Percentiles rank a stretch among this genome's conserved stretches.
Conservation (phyloP, 2,113 vertebrate genomes). For the Erythrolamprus reginae region DNA sequence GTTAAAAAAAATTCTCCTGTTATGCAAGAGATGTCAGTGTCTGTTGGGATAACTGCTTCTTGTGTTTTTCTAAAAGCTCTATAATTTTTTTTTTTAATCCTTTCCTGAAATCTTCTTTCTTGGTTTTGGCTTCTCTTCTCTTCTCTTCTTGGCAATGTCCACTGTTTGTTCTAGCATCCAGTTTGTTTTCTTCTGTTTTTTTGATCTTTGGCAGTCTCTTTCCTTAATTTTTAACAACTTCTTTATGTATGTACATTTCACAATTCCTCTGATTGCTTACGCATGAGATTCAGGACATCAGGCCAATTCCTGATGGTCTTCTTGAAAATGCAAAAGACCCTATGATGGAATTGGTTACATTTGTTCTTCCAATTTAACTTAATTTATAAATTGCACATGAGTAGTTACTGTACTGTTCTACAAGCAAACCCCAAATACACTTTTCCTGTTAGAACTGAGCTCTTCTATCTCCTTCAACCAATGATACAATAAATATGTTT, state of each 20-base stretch:
- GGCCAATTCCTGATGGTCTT: not conserved
- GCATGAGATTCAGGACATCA: not conserved
- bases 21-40: not conserved
- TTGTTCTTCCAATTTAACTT: not conserved
- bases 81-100: not conserved
- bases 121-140: not conserved
- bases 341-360: not conserved
- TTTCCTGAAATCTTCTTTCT: not conserved
- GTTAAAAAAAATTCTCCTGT: too few species aligned
- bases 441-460: not conserved
- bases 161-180: not conserved
- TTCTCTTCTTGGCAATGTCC: not conserved
- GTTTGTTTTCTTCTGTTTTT: not conserved
- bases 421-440: not conserved
- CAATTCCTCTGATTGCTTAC: not conserved
- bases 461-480: not conserved
- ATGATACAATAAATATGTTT: not conserved
- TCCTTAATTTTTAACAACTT: not conserved
- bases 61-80: not conserved
- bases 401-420: not conserved
- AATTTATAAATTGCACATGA: not conserved
- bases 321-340: not conserved
- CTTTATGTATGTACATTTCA: not conserved
- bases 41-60: not conserved
- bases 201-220: not conserved